Percentiles rank a stretch among this genome's conserved stretches.
Conservation (phyloP, 2,113 vertebrate species). For the Bufo gargarizans region DNA sequence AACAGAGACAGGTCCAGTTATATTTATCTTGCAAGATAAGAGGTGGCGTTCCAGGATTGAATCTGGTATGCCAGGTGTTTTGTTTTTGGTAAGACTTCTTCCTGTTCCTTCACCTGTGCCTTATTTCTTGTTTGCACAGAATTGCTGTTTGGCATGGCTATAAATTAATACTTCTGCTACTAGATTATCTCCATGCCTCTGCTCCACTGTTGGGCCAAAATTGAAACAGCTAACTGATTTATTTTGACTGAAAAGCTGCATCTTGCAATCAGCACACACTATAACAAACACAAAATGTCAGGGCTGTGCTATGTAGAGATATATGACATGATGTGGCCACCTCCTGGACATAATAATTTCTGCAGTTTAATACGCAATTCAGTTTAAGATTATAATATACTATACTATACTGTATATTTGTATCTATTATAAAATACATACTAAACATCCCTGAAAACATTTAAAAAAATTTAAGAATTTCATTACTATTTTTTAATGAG, state of each 20-base stretch:
- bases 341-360: not conserved
- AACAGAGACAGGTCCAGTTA: not conserved
- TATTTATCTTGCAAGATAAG: not conserved
- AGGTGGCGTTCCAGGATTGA: not conserved
- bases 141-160: slow-evolving; percentile 31
- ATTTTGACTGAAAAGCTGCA: not conserved
- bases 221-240: slow-evolving; percentile 31
- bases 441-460: too few species aligned
- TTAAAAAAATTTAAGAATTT: too few species aligned
- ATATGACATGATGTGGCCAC: not conserved
- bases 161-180: slow-evolving; percentile 6
- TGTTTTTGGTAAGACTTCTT: slow-evolving; percentile 23
- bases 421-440: too few species aligned
- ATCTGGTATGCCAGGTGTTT: not conserved
- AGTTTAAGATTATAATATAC: too few species aligned
- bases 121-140: not conserved
- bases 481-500: too few species aligned
- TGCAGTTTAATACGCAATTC: not conserved
- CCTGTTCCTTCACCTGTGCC: slow-evolving; percentile 31
- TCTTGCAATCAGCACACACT: not conserved
- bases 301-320: slow-evolving; percentile 15
- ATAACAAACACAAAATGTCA: slow-evolving; percentile 7
- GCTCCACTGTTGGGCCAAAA: slow-evolving; percentile 6
- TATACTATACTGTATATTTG: too few species aligned
- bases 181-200: slow-evolving; percentile 26